These are phyloP conservation scores for Hecatera dysodea DNA, from an alignment of 2,888 invertebrate species.

Conservation along the genomic window DNA sequence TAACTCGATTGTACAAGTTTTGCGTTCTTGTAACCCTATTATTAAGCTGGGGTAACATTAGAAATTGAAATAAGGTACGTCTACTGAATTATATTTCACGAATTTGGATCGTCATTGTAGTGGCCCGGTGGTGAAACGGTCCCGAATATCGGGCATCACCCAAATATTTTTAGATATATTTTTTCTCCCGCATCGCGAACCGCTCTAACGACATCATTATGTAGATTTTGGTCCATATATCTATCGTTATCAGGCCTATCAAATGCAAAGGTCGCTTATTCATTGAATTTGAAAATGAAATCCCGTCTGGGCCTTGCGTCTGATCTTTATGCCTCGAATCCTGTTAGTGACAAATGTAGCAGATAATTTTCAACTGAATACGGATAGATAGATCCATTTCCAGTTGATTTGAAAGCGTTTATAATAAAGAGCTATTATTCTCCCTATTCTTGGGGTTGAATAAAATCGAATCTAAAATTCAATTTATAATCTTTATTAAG, in stretches of 20 bases:
- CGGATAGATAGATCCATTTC: slow-evolving; percentile 27
- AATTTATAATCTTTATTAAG: no score
- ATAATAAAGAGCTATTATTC: slow-evolving; percentile 11
- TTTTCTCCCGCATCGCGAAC: slow-evolving; percentile 46
- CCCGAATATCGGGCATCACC: slow-evolving; percentile 39
- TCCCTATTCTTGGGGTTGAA: neutral
- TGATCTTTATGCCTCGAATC: slow-evolving; percentile 41
- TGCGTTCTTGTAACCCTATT: slow-evolving; percentile 49
- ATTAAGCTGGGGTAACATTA: slow-evolving; percentile 53
- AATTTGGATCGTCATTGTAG: slow-evolving; percentile 47
- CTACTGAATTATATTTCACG: slow-evolving; percentile 45
- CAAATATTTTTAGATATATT: slow-evolving; percentile 58
- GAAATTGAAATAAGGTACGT: slow-evolving; percentile 62
- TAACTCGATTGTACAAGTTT: slow-evolving; percentile 55
- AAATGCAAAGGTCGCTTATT: slow-evolving; percentile 68
- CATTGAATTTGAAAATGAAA: slow-evolving; percentile 60
- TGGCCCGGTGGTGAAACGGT: slow-evolving; percentile 30
- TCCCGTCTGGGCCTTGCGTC: slow-evolving; percentile 57
- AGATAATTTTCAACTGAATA: slow-evolving; percentile 50
- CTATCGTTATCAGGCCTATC: slow-evolving; percentile 62
- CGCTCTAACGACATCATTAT: slow-evolving; percentile 75
- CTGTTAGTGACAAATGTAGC: slow-evolving; percentile 56
- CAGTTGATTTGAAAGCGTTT: slow-evolving; percentile 15
- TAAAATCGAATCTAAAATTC: neutral
- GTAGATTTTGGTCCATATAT: slow-evolving; percentile 73